Conservation (phyloP, 1,140 invertebrate genomes). For the Dinothrombium tinctorium region DNA sequence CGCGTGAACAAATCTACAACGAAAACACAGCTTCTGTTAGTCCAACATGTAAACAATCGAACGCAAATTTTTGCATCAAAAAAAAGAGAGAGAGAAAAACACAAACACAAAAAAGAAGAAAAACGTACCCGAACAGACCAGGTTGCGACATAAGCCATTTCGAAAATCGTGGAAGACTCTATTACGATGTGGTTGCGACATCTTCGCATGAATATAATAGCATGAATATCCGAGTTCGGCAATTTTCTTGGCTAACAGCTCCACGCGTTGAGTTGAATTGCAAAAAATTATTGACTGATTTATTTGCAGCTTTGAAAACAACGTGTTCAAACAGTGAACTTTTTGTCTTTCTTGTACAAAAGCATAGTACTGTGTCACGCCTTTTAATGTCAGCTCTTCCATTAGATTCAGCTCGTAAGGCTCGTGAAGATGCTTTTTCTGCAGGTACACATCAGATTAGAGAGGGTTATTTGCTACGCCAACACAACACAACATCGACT, state of each 20-base stretch:
- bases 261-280: conserved; percentile 96
- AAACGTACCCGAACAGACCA: conserved; percentile 47
- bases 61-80: neutral
- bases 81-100: neutral
- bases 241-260: conserved; percentile 95
- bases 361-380: conserved; percentile 99
- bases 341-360: conserved; percentile 99
- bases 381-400: conserved; percentile 97
- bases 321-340: conserved; percentile 97
- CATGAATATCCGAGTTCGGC: conserved; percentile 98
- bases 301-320: conserved; percentile 99
- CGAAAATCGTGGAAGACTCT: conserved; percentile 98
- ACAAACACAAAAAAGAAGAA: neutral
- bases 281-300: conserved; percentile 99
- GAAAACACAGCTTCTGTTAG: too few relatives aligned
- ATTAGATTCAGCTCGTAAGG: conserved; percentile 99
- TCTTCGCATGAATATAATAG: conserved; percentile 98
- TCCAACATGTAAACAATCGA: neutral
- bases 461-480: neutral
- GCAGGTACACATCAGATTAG: neutral
- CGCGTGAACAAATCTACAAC: conserved; percentile 88
- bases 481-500: conserved; percentile 1
- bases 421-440: conserved; percentile 76
- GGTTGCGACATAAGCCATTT: conserved; percentile 81
- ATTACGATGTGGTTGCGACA: conserved; percentile 94